Conservation (phyloP, 2,888 invertebrate species). For the Leptopilina drosophilae region DNA sequence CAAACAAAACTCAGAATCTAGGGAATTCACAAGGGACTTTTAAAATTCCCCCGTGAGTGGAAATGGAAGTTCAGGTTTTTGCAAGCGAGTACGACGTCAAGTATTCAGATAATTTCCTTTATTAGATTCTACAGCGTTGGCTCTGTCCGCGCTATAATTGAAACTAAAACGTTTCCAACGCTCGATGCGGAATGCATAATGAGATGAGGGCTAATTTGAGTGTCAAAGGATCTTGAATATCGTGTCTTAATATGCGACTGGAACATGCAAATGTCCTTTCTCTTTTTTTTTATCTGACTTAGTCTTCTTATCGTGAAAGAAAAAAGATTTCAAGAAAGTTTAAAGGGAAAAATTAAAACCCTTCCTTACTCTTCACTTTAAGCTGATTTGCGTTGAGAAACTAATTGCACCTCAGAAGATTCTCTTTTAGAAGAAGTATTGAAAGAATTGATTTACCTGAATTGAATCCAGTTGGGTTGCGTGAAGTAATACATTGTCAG, state of each 20-base stretch:
- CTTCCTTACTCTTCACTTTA: neutral
- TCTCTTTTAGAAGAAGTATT: too few species aligned
- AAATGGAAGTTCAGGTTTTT: slow-evolving; percentile 43
- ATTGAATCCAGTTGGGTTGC: slow-evolving; percentile 81
- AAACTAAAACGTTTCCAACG: slow-evolving; percentile 65
- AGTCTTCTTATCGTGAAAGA: neutral
- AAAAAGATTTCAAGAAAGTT: neutral
- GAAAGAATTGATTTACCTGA: slow-evolving; percentile 67
- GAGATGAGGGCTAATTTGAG: slow-evolving; percentile 61
- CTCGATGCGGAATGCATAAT: slow-evolving; percentile 60
- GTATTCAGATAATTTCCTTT: slow-evolving; percentile 63
- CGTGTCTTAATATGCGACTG: slow-evolving; percentile 54
- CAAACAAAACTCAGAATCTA: slow-evolving; percentile 10
- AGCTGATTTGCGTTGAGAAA: neutral
- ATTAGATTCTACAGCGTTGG: slow-evolving; percentile 51
- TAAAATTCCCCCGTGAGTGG: neutral
- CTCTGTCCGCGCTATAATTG: slow-evolving; percentile 58
- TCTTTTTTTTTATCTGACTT: slow-evolving; percentile 36
- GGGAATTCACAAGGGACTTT: neutral
- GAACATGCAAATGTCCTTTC: slow-evolving; percentile 48
- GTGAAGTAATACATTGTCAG: slow-evolving; percentile 84
- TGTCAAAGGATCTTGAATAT: slow-evolving; percentile 63
- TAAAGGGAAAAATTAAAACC: neutral
- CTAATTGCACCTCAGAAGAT: neutral
- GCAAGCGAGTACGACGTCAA: slow-evolving; percentile 54